Base-by-base conservation (phyloP, 2,797 vertebrate genomes). In the Smutsia gigantea region DNA sequence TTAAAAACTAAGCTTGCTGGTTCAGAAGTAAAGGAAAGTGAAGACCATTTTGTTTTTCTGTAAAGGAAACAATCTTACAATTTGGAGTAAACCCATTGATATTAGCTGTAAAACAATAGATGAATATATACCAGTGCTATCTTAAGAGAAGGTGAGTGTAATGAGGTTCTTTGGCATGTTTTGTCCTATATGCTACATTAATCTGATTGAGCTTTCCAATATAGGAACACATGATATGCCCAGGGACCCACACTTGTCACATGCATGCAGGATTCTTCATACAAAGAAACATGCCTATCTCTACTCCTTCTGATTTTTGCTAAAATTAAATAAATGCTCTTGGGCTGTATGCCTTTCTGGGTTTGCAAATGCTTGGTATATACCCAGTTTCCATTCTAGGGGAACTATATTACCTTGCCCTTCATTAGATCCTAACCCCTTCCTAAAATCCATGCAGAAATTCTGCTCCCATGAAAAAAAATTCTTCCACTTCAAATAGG, bases 61-160 rank as follows among this genome's bases (percentile, higher is more conserved):
- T 87, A 75, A 81, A 85, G 86, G 97, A 95, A 93, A n/a, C 84
- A 69, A 84, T 94, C 49, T 63, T 88, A 81, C 92, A 68, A 79
- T 55, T 39, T 0, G 23, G 25, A 61, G 31, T 1, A 1, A 83
- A 37, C 0, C 1, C 1, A 81, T 92, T 95, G 89, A 89, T 12
- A 82, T 49, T 95, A 93, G 86, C 93, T 91, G 78, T 15, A 18
- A 82, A n/a, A 11, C 34, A 77, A 27, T 46, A 87, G 84, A 55
- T 10, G 23, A 9, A 23, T 63, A 6, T 15, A 11, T 31, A 21
- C 12, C 37, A 21, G 37, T 9, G 14, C 6, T 14, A 0, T 64
- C 25, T 66, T 15, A 2, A 25, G 4, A 25, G 21, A 15, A 87
- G 25, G 10, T 63, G 23, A 31, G 51, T 7, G 57, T 5, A 2